Evolutionary conservation across 1,140 invertebrate genomes (phyloP), one percentile per base, ranked within the genome.

Genomic region (Pantala flavescens): DNA sequence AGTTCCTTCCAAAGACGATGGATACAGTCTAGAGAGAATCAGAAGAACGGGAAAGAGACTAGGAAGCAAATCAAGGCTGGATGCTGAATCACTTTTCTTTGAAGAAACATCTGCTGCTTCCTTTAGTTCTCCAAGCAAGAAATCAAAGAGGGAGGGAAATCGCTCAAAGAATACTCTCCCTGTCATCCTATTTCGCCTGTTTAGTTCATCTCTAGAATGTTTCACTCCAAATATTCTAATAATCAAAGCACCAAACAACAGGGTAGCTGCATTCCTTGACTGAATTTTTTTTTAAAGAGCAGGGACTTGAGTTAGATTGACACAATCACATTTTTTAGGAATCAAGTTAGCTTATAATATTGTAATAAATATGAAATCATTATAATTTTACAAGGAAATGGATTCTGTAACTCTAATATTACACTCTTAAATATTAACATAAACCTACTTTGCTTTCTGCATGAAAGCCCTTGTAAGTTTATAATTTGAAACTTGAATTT

Each of bases 191-290:
- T 97, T 96, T 76, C 93, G 89, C 21, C 88, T 85, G 71, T 87
- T 88, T 24, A 91, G 81, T 76, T 90, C 85, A n/a, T 93, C 88
- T 75, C 89, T 87, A 0, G 87, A 87, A 74, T 92, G 85, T 78
- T 91, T 90, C 0, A 97, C 95, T 19, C 96, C 96, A 86, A 98
- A 97, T 75, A 96, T 90, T 78, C 95, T 85, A 23, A 89, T 91
- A 76, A 97, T 88, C n/a, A 98, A 82, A 1, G 94, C 86, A 77
- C 91, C 90, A 77, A 95, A 92, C 43, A 98, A 82, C 23, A 98
- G 82, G 0, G 94, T 94, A 0, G 93, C 89, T 0, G 94, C 90
- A 83, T 98, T 98, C 73, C 93, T 85, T 81, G 92, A 90, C 90
- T 92, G 78, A 14, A 80, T 36, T 36, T 36, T 36, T 5, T 36